Conservation (phyloP, 1,140 invertebrate species). For the Zaprionus taronus region DNA sequence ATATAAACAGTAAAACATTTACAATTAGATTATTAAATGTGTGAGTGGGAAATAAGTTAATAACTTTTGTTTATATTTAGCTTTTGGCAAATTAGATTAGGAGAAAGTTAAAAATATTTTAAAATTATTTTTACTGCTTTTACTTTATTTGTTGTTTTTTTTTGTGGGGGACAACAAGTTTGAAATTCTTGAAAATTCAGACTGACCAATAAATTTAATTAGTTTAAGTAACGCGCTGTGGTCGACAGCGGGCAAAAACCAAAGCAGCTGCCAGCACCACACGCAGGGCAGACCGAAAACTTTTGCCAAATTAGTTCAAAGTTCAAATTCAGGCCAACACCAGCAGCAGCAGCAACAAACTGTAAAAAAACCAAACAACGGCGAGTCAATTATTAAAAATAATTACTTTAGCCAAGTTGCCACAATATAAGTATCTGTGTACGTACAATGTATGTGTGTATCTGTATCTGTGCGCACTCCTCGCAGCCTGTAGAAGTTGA, state of each 20-base stretch:
- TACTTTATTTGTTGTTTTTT: background rate
- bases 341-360: conserved; percentile 19
- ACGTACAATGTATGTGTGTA: conserved; percentile 39
- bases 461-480: conserved; percentile 29
- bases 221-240: conserved; percentile 68
- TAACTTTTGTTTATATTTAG: background rate
- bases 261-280: conserved; percentile 68
- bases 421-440: conserved; percentile 42
- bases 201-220: conserved; percentile 75
- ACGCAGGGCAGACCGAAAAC: conserved; percentile 56
- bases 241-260: conserved; percentile 45
- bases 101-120: background rate
- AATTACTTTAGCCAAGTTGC: conserved; percentile 78
- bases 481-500: conserved; percentile 34
- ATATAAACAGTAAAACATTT: conserved; percentile 11
- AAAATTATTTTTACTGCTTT: background rate
- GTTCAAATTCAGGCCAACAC: conserved; percentile 61
- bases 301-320: conserved; percentile 81
- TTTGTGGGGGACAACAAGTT: background rate
- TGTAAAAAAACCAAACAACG: conserved; percentile 41
- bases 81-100: background rate
- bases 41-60: background rate
- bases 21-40: background rate
- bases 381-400: conserved; percentile 81
- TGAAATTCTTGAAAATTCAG: conserved; percentile 19